Percentiles rank a stretch among this genome's conserved stretches.
phyloP scores from a whole-genome alignment of 2,797 vertebrate genomes.

The Bradypodion ventrale region DNA sequence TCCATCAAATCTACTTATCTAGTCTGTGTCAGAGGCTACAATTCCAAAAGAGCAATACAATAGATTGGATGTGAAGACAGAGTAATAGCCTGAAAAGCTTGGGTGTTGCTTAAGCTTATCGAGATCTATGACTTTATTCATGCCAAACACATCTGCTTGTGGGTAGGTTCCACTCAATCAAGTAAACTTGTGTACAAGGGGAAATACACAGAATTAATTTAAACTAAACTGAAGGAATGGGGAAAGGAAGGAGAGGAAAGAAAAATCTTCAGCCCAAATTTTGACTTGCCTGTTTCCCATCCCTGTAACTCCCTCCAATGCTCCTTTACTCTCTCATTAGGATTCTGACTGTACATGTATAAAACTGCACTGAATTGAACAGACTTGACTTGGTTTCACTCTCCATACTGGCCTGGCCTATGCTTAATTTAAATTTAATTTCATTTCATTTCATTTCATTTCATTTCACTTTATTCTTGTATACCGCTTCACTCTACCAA shows the following conservation, averaged over 20 bases:
- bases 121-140: neutral
- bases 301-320: neutral
- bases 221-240: neutral
- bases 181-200: neutral
- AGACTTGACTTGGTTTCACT: neutral
- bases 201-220: neutral
- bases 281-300: neutral
- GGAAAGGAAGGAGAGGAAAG: no score
- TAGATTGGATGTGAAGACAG: neutral
- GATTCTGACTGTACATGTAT: neutral
- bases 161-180: neutral
- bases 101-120: neutral
- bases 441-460: no score
- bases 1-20: neutral
- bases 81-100: neutral
- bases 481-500: no score
- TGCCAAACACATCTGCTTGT: neutral
- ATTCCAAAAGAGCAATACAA: neutral
- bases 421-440: no score
- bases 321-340: neutral
- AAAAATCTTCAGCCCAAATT: neutral
- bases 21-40: neutral
- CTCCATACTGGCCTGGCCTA: neutral
- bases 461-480: no score
- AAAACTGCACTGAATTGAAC: neutral